Percentiles rank a stretch among this genome's conserved stretches.
These are phyloP conservation scores for Chiroxiphia lanceolata DNA, from an alignment of 2,797 vertebrate species.

Conservation along the genomic window DNA sequence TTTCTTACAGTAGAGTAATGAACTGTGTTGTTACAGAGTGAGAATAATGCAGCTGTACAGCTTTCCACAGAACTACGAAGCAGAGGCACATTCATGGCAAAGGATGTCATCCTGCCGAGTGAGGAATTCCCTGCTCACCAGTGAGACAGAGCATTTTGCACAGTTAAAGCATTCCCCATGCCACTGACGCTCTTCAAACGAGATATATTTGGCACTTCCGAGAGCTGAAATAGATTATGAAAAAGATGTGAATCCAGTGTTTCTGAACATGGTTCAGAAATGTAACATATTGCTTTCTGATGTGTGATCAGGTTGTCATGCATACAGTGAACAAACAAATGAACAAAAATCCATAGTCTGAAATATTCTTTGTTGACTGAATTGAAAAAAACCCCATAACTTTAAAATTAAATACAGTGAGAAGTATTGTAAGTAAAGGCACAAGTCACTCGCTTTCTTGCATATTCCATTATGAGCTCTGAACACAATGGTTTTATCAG, in stretches of 20 bases:
- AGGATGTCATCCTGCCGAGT: constrained; percentile 84
- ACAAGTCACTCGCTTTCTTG: not conserved
- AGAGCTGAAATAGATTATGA: constrained; percentile 80
- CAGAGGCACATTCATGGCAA: constrained; percentile 87
- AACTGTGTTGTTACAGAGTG: not conserved
- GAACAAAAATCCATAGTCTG: not conserved
- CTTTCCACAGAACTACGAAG: constrained; percentile 70
- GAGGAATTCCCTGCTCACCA: constrained; percentile 91
- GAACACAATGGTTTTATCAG: not conserved
- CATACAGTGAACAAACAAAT: not conserved
- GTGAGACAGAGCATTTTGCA: constrained; percentile 81
- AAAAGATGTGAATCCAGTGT: not conserved
- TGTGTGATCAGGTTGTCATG: not conserved
- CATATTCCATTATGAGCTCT: not conserved
- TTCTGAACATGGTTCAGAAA: not conserved
- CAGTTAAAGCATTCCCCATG: constrained; percentile 94
- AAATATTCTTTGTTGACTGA: not conserved
- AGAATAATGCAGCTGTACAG: not conserved
- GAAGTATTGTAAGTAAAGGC: not conserved
- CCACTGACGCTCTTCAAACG: constrained; percentile 95
- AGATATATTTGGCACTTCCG: constrained; percentile 89
- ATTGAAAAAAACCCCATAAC: not conserved
- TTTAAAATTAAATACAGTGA: not conserved
- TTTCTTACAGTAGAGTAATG: not conserved
- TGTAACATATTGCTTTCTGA: not conserved